Percentiles rank a stretch among this genome's conserved stretches.
Evolutionary conservation across 2,888 invertebrate species (phyloP).

Genomic region (Lepidocyrtoides sp.): DNA sequence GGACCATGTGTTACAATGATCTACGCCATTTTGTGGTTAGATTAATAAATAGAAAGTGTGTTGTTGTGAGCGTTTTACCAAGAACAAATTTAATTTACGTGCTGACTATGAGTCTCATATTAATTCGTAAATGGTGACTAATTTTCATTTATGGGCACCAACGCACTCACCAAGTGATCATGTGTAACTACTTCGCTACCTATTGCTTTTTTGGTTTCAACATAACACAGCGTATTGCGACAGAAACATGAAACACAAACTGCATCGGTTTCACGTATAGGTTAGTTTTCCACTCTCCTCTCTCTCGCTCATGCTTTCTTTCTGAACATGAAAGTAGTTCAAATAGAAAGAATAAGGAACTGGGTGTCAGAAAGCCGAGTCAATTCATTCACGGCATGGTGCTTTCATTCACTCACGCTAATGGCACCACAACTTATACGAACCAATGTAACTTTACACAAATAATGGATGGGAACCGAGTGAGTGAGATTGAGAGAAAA

Average conservation of each 20-base stretch:
- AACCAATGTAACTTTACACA: slow-evolving; percentile 4
- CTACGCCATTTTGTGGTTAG: slow-evolving; percentile 13
- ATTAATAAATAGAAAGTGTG: slow-evolving; percentile 12
- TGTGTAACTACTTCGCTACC: neutral
- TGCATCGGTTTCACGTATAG: neutral
- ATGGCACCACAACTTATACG: slow-evolving; percentile 29
- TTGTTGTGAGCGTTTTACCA: neutral
- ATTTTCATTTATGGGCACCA: slow-evolving; percentile 62
- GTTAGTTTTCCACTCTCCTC: neutral
- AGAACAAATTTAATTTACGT: slow-evolving; percentile 60
- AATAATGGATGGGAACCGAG: neutral
- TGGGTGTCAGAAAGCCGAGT: slow-evolving; percentile 35
- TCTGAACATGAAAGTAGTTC: slow-evolving; percentile 36
- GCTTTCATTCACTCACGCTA: slow-evolving; percentile 52
- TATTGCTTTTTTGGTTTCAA: no score
- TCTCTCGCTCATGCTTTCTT: neutral
- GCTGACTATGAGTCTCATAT: slow-evolving; percentile 27
- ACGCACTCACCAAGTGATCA: neutral
- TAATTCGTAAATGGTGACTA: slow-evolving; percentile 52
- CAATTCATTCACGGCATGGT: slow-evolving; percentile 59
- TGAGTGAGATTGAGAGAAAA: neutral
- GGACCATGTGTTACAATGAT: slow-evolving; percentile 14
- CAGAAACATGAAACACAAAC: neutral
- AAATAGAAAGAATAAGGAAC: slow-evolving; percentile 27
- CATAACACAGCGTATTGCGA: neutral